Evolutionary conservation across 2,113 vertebrate species (phyloP), one percentile per base, ranked within the genome.

Genomic region (human (Homo sapiens)): DNA sequence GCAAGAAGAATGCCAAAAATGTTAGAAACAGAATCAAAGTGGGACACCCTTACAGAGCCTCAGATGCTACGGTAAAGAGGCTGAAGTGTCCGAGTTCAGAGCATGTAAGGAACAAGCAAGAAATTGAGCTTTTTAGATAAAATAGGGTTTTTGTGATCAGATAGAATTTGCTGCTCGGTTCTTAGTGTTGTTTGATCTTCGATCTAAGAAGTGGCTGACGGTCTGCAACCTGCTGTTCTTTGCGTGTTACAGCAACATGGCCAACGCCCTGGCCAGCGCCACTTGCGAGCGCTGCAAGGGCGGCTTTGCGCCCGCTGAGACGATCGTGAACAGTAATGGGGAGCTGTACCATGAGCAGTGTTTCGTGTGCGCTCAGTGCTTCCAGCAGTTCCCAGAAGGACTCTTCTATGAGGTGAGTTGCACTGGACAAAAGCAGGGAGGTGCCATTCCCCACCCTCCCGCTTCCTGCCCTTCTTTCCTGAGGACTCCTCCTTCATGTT

Each of bases 281-380:
- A 99, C 99, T 78, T 99, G 99, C 6, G 99, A 99, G 98, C 99
- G 99, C 98, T 99, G 99, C 97, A 99, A 98, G 98, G 99, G 98
- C 0, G 99, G 99, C 75, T 99, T 99, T 48, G 99, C 99, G 0
- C 99, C 99, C 0, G 99, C 99, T 0, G 99, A 99, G 99, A 99
- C 99, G 98, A 99, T 99, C 0, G 99, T 99, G 78, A 99, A 99
- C 99, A 99, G 99, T 89, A 99, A 99, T 0, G 99, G 99, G 0
- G 99, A 99, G 93, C 99, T 99, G 85, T 99, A 99, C 98, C 99
- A 99, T 0, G 99, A 99, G 97, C 99, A 99, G 98, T 99, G 99
- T 97, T 99, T 99, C 0, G 99, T 99, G 87, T 99, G 99, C 0
- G 99, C 99, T 6, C 99, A 99, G 98, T 99, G 99, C 98, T 99